Evolutionary conservation across 2,113 vertebrate genomes (phyloP).

Genomic region (Rhinogobius similis): DNA sequence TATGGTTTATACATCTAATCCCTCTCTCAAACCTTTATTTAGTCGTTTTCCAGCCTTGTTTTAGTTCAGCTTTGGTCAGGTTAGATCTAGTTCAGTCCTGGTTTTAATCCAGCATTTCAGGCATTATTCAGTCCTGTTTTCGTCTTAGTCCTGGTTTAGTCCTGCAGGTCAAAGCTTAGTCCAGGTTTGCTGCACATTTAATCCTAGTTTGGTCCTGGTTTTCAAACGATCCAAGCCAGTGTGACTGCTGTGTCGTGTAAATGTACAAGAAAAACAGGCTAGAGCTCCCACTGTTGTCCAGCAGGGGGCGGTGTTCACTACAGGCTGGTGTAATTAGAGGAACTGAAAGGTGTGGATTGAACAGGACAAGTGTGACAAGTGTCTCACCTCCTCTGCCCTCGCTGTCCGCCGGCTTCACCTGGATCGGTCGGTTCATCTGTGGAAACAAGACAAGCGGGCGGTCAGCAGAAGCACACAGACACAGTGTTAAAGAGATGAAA

Average conservation of each 20-base stretch:
- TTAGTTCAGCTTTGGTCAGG: too few species aligned
- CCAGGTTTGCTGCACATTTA: too few species aligned
- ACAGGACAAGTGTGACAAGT: not conserved
- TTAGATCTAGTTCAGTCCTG: not conserved
- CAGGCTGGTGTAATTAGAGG: not conserved
- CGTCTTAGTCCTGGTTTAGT: too few species aligned
- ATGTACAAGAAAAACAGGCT: not conserved
- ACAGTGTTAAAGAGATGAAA: not conserved
- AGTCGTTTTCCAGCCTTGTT: too few species aligned
- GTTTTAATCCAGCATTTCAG: not conserved
- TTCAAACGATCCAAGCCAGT: too few species aligned
- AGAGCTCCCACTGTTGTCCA: slow-evolving; percentile 37
- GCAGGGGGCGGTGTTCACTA: slow-evolving; percentile 62
- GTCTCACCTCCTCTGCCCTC: slow-evolving; percentile 80
- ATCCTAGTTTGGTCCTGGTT: too few species aligned
- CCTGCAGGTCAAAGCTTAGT: too few species aligned
- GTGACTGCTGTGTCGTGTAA: too few species aligned
- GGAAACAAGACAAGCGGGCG: slow-evolving; percentile 44
- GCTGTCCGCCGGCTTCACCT: slow-evolving; percentile 82
- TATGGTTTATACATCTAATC: too few species aligned
- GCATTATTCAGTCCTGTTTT: too few species aligned
- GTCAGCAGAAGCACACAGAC: slow-evolving; percentile 4
- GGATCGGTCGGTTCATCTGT: slow-evolving; percentile 82
- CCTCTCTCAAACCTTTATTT: too few species aligned
- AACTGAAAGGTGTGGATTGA: slow-evolving; percentile 11